Evolutionary conservation across 1,140 invertebrate genomes (phyloP).

Genomic region (Pissodes strobi): DNA sequence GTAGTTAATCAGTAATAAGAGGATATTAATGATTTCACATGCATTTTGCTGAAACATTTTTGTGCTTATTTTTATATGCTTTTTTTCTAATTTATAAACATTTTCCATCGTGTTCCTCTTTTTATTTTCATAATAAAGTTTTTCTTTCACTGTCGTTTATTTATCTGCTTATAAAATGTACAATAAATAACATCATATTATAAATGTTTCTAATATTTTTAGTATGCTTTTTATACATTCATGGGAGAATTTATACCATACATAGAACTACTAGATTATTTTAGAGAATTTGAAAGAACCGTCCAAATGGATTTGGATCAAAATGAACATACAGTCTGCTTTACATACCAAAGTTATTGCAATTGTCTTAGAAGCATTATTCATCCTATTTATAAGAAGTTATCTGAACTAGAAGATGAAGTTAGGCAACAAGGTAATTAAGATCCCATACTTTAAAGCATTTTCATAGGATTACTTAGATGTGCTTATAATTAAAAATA

Average conservation of each 20-base stretch:
- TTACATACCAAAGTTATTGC: conserved; percentile 34
- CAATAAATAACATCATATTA: no score
- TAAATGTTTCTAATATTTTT: no score
- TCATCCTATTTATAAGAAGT: conserved; percentile 35
- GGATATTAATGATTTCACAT: not conserved
- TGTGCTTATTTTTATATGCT: no score
- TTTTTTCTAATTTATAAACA: no score
- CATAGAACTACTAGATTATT: conserved; percentile 47
- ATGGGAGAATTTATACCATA: conserved; percentile 44
- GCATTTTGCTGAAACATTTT: no score
- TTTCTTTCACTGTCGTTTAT: no score
- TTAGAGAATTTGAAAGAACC: conserved; percentile 41
- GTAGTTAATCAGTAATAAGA: not conserved
- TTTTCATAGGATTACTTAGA: no score
- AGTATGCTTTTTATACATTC: conserved; percentile 46
- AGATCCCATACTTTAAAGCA: not conserved
- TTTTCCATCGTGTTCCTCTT: no score
- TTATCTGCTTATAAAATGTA: no score
- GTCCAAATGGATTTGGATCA: conserved; percentile 17
- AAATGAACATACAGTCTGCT: conserved; percentile 10
- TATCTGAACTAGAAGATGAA: conserved; percentile 45
- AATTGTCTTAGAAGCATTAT: conserved; percentile 43
- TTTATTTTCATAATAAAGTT: no score
- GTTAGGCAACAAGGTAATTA: conserved; percentile 47
- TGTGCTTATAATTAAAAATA: no score